Evolutionary conservation across 2,113 vertebrate species (phyloP).

Genomic region (Tetrax tetrax): DNA sequence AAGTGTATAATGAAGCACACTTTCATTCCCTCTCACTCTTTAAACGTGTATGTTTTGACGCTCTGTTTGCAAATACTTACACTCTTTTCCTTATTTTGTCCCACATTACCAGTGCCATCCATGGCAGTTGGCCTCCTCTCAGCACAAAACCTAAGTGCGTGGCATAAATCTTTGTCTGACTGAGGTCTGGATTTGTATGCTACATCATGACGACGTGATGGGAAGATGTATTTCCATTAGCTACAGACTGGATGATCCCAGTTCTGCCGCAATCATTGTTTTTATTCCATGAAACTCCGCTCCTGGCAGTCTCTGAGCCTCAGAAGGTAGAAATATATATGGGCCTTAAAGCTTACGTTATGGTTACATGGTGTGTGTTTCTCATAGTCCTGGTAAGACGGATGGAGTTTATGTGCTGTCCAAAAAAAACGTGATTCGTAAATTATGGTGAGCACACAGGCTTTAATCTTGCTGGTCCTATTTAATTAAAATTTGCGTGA

Average conservation of each 20-base stretch:
- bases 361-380: not conserved
- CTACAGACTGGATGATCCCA: not conserved
- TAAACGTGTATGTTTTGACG: not conserved
- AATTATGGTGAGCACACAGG: not conserved
- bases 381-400: not conserved
- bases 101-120: not conserved
- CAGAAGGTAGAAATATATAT: not conserved
- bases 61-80: not conserved
- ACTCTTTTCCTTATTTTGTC: not conserved
- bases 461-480: not conserved
- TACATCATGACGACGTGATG: not conserved
- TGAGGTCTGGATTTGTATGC: not conserved
- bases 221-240: not conserved
- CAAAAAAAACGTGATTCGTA: not conserved
- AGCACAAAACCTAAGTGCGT: not conserved
- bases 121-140: not conserved
- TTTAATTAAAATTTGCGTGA: constrained; percentile 19
- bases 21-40: not conserved
- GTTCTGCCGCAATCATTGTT: not conserved
- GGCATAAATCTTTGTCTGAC: not conserved
- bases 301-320: not conserved
- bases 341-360: not conserved
- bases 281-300: not conserved
- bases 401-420: not conserved
- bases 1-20: not conserved